Percentiles rank a stretch among this genome's conserved stretches.
Conservation (phyloP, 2,888 invertebrate genomes). For the Phlogophora meticulosa region DNA sequence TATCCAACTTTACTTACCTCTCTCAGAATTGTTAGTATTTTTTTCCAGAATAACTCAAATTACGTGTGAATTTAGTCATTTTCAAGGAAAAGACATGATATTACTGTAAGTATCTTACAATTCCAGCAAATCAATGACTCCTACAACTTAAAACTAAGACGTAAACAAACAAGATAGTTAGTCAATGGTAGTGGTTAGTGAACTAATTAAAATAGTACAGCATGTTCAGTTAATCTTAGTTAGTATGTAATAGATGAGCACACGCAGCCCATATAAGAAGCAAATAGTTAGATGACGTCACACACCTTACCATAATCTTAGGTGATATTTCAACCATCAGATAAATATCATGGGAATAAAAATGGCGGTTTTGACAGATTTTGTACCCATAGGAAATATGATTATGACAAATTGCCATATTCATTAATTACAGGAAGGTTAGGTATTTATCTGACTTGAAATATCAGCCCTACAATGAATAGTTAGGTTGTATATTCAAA, state of each 20-base stretch:
- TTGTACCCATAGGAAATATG: too few species aligned
- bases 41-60: background rate
- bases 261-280: background rate
- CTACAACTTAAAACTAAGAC: constrained; percentile 43
- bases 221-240: constrained; percentile 21
- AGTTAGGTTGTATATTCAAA: too few species aligned
- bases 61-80: background rate
- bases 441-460: too few species aligned
- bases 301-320: constrained; percentile 14
- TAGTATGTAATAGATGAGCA: constrained; percentile 20
- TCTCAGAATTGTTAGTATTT: background rate
- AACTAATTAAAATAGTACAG: constrained; percentile 19
- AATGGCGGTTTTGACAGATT: too few species aligned
- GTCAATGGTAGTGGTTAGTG: constrained; percentile 34
- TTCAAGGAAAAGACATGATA: constrained; percentile 8
- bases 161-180: constrained; percentile 24
- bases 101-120: background rate
- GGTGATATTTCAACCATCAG: too few species aligned
- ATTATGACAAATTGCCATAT: too few species aligned
- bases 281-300: constrained; percentile 36
- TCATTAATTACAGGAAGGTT: too few species aligned
- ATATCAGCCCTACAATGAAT: too few species aligned
- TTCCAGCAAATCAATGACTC: constrained; percentile 25
- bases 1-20: background rate
- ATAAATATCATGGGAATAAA: too few species aligned